Conservation (phyloP, 2,113 vertebrate genomes). For the Cephalopholis sonnerati region DNA sequence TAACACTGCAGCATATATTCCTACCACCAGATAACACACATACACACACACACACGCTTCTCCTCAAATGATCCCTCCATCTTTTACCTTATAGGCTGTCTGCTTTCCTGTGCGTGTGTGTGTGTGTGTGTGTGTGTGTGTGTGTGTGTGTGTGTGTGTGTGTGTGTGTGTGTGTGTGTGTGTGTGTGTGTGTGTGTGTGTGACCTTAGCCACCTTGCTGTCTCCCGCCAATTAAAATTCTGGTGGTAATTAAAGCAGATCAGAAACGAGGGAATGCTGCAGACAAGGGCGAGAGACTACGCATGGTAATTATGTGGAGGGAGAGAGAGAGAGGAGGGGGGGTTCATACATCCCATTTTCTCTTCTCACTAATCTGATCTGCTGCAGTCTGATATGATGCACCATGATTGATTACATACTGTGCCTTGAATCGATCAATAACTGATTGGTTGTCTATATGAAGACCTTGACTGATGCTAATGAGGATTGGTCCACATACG, state of each 20-base stretch:
- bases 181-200: constrained; percentile 43
- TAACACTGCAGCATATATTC: constrained; percentile 5
- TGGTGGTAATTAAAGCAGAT: constrained; percentile 85
- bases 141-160: constrained; percentile 27
- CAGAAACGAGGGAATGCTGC: constrained; percentile 81
- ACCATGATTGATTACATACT: neutral
- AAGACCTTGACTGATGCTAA: constrained; percentile 11
- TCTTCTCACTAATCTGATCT: constrained; percentile 11
- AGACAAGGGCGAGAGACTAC: constrained; percentile 78
- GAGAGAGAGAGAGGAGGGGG: constrained; percentile 29
- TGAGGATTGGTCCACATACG: neutral
- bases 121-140: constrained; percentile 24
- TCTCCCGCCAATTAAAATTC: constrained; percentile 87
- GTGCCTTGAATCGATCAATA: neutral
- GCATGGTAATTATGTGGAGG: constrained; percentile 79
- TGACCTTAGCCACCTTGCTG: constrained; percentile 82
- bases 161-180: constrained; percentile 24
- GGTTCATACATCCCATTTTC: constrained; percentile 32
- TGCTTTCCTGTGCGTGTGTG: constrained; percentile 21
- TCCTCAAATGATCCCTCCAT: constrained; percentile 52
- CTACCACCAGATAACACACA: neutral
- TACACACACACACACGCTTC: constrained; percentile 10
- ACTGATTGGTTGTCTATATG: constrained; percentile 3
- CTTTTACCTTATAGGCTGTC: constrained; percentile 45
- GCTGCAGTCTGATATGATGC: constrained; percentile 47